Base-by-base conservation (phyloP, 2,888 invertebrate genomes). In the Drosophila fungiperda region DNA sequence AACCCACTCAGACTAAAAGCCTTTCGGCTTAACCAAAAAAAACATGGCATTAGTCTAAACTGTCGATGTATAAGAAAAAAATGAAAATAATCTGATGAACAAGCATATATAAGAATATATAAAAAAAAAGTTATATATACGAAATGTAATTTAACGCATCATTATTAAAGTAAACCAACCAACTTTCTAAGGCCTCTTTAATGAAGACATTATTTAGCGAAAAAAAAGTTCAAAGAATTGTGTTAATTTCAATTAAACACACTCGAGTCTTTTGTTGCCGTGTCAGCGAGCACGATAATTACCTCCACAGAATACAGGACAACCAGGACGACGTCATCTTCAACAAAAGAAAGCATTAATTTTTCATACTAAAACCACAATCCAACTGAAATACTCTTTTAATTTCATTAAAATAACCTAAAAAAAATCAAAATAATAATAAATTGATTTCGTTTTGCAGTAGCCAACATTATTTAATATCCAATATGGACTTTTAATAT, bases 261-360 rank as follows among this genome's bases (percentile, higher is more conserved):
- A 58, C 57, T 64, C 58, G 57, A 71, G 66, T 53, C 63, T 58
- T 69, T 65, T 49, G 53, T 62, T 82, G 64, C 62, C 65, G 53
- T 68, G 63, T 36, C 59, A 53, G 54, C 58, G 69, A 54, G n/a
- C 53, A 53, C 45, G 38, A 67, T 86, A 80, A 83, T 89, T 75
- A 86, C 64, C 74, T 45, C 38, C n/a, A 33, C 50, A 62, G 42
- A 48, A 57, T 55, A 54, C 40, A 38, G 23, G 26, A 23, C 17
- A 55, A 29, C 40, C 53, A 59, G 53, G 62, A 80, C 81, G 83
- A 88, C 83, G 83, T 89, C 83, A 86, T 77, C 80, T 83, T 73
- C 32, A 68, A 63, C 68, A 32, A 38, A 78, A 78, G 79, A 68
- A 73, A 54, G 32, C 53, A 33, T 9, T 33, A 38, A 61, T 32